Evolutionary conservation across 2,888 invertebrate species (phyloP), one percentile per base, ranked within the genome.

Genomic region (Ophion slaviceki): DNA sequence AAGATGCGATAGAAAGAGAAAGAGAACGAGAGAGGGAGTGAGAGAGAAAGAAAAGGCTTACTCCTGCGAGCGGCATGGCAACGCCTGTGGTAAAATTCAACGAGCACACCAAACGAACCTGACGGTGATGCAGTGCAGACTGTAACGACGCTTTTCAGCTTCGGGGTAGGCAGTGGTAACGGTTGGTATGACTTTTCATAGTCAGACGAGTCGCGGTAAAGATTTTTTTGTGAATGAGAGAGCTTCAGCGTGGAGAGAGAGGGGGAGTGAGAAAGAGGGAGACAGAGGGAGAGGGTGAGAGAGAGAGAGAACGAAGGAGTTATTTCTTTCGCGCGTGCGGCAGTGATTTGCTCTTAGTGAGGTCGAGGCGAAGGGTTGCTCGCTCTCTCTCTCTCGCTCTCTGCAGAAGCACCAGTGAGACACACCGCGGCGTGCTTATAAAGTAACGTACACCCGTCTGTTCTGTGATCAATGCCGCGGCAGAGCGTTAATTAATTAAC

Each of bases 401-500:
- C 61, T 64, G 62, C 80, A 71, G 78, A 75, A 70, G 75, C 81
- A 64, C 75, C 80, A 61, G 59, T 67, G 72, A 67, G 45, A 77
- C 28, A 64, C 28, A 71, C 64, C 76, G 75, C 64, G 72, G 75
- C 85, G 57, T 86, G 84, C 75, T 84, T 86, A 79, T 88, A 84
- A 87, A 87, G 87, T 89, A 87, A 88, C 85, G 80, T 66, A 74
- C 53, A 72, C 61, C 47, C 80, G 70, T 57, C 66, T 88, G 88
- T 90, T 57, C 66, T 88, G 88, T 90, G 90, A 91, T 91, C 91
- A 91, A 91, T 91, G 91, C 91, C 89, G 89, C 91, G 68, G 83
- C 77, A 88, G 68, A 81, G 89, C 89, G 89, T 90, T 91, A 91
- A 91, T 91, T 91, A 91, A 91, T 91, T 91, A 91, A 91, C 91